phyloP scores from a whole-genome alignment of 2,797 vertebrate genomes.

The Ibycter americanus region DNA sequence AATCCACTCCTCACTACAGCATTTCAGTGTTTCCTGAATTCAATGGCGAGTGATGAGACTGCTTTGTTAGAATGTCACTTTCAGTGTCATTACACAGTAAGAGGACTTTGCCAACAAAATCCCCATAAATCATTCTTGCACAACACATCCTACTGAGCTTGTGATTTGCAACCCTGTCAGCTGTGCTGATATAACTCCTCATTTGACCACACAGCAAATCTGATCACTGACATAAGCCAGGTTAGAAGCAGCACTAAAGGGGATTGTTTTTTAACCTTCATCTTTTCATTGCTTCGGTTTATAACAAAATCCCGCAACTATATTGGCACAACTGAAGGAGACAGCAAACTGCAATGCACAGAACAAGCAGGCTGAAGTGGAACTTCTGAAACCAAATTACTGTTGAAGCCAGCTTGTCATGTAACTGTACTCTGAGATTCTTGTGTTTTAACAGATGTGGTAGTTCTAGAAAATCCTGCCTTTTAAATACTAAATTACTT shows the following conservation, averaged over 20 bases:
- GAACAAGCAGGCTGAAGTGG: not conserved
- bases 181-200: not conserved
- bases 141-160: not conserved
- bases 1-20: not conserved
- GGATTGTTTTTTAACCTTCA: not conserved
- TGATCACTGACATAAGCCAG: not conserved
- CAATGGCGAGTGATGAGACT: not conserved
- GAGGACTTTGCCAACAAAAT: not conserved
- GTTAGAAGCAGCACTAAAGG: not conserved
- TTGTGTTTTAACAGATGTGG: not conserved
- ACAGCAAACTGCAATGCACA: not conserved
- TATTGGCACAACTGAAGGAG: not conserved
- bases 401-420: not conserved
- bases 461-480: not conserved
- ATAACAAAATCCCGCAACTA: not conserved
- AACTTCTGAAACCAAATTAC: not conserved
- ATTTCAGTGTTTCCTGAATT: not conserved
- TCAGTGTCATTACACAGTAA: not conserved
- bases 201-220: not conserved
- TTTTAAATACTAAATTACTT: not conserved
- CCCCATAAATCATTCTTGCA: not conserved
- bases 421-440: not conserved
- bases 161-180: not conserved
- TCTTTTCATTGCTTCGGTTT: not conserved
- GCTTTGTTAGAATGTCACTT: not conserved